Percentiles rank a stretch among this genome's conserved stretches.
phyloP scores from a whole-genome alignment of 2,797 vertebrate genomes.

The Prunella strophiata region DNA sequence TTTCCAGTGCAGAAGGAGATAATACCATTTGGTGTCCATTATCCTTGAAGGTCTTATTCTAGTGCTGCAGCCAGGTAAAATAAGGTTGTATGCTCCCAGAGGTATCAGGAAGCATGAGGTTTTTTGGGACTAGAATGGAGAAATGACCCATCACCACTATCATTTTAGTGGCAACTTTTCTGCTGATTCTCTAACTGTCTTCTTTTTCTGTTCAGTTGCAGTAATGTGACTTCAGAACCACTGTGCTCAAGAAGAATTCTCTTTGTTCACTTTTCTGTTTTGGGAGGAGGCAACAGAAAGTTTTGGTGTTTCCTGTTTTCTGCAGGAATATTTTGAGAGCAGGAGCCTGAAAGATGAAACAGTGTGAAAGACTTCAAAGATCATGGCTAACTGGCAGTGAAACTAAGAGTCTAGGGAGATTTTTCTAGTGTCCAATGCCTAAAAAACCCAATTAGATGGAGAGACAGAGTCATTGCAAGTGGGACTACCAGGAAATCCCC shows the following conservation, averaged over 20 bases:
- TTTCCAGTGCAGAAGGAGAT: not conserved
- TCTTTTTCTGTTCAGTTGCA: not conserved
- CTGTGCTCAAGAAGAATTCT: constrained; percentile 67
- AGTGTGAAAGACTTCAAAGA: constrained; percentile 63
- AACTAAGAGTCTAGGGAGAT: constrained; percentile 52
- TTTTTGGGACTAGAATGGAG: not conserved
- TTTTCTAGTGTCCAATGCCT: constrained; percentile 73
- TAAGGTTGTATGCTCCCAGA: not conserved
- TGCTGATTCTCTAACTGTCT: not conserved
- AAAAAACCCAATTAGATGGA: not conserved
- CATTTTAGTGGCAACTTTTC: not conserved
- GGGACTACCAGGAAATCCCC: not conserved
- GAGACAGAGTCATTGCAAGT: not conserved
- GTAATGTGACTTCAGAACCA: constrained; percentile 77
- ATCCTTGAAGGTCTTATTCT: constrained; percentile 65
- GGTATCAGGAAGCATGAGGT: not conserved
- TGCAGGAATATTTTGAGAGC: constrained; percentile 51
- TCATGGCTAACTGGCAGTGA: constrained; percentile 62
- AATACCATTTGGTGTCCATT: constrained; percentile 62
- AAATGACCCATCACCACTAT: not conserved
- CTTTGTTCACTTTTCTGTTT: not conserved
- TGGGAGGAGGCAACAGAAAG: not conserved
- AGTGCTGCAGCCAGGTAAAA: constrained; percentile 59
- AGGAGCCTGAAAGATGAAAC: not conserved
- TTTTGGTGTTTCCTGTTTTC: constrained; percentile 75